Evolutionary conservation across 2,113 vertebrate genomes (phyloP), one percentile per base, ranked within the genome.

Genomic region (Oostethus manadensis): DNA sequence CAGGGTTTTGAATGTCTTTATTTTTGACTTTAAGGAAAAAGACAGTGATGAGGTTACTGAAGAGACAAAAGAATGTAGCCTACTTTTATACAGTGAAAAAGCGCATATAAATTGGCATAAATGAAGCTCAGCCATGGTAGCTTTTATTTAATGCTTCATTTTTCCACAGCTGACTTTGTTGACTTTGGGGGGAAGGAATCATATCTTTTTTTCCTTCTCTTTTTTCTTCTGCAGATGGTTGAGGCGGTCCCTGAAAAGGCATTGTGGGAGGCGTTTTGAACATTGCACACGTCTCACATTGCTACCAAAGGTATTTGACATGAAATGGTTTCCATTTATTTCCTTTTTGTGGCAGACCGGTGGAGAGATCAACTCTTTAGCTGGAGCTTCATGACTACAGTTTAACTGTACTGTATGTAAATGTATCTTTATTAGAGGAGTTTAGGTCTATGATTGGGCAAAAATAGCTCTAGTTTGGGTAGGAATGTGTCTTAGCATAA

Each of bases 181-280:
- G 14, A 61, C 64, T 66, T 62, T 10, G 29, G 48, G 59, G 45
- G 58, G 42, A 66, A 53, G 11, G 17, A 13, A 17, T 60, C 58
- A 1, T 51, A 5, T 60, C 11, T 65, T 33, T 43, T 3, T 18
- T 15, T 21, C n/a, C 9, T 20, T 9, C 11, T 11, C 45, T 46
- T 48, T 59, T 56, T 53, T 65, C 20, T 42, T 62, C 73, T 81
- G 68, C 74, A 77, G 59, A 80, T 77, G 67, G 40, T 76, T 49
- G 60, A 61, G 75, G 79, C 65, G 18, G 51, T 42, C 40, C 33
- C 58, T 44, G 22, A 29, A 46, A 70, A 55, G 14, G 63, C 64
- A 67, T 51, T 56, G 70, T 79, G 74, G 78, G 79, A 65, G 81
- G 77, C 7, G 60, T 70, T 70, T 51, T 51, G 65, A 4, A 14